Evolutionary conservation across 2,797 vertebrate genomes (phyloP).

Genomic region (Hipposideros larvatus): DNA sequence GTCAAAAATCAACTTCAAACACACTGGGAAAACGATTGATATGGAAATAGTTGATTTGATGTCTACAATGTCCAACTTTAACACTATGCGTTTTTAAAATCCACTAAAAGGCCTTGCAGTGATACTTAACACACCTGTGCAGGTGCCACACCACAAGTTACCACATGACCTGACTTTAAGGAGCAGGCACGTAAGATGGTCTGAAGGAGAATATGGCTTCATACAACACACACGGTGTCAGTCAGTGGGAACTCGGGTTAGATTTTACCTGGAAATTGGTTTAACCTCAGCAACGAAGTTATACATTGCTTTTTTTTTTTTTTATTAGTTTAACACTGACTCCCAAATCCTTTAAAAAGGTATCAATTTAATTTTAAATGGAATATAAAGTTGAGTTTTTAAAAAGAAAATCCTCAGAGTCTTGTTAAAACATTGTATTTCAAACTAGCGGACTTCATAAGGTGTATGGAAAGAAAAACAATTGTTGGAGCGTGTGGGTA

Average conservation of each 20-base stretch:
- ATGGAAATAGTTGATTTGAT: background rate
- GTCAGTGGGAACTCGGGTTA: background rate
- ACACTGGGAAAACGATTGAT: background rate
- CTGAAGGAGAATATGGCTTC: background rate
- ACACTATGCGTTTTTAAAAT: background rate
- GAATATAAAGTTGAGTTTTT: constrained; percentile 1
- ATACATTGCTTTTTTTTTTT: background rate
- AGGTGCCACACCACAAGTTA: background rate
- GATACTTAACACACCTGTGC: background rate
- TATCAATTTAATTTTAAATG: background rate
- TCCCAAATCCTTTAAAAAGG: background rate
- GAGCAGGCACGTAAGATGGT: background rate
- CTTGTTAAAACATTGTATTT: constrained; percentile 38
- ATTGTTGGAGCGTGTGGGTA: background rate
- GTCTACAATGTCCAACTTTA: background rate
- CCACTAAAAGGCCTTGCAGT: background rate
- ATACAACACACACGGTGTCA: background rate
- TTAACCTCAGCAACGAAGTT: background rate
- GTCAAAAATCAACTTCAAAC: constrained; percentile 17
- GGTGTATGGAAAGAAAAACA: background rate
- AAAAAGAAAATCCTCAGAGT: background rate
- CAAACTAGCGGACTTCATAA: background rate
- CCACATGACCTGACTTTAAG: background rate
- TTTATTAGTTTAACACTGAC: background rate
- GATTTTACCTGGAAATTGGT: background rate